Evolutionary conservation across 2,797 vertebrate species (phyloP), one percentile per base, ranked within the genome.

Genomic region (Malacoctenus gilli): DNA sequence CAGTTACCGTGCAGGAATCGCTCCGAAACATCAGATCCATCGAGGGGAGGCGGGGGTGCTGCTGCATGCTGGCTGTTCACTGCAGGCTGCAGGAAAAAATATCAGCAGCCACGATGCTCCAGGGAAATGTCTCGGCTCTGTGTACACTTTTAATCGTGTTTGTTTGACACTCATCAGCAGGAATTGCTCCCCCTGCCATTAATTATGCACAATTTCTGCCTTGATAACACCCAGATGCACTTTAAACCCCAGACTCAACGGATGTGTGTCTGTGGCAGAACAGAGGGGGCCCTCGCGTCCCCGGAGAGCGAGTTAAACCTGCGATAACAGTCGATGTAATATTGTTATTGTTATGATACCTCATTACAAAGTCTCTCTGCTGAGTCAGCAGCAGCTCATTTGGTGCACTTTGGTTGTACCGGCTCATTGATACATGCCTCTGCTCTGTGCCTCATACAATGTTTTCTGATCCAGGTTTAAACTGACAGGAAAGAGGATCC

Each of bases 341-440:
- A 55, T 74, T 39, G 37, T 86, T 76, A 72, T 59, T 68, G 16
- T 71, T 73, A 52, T 68, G 71, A 46, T 51, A 42, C 57, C 73
- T 67, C 69, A 82, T 84, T 77, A 60, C n/a, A n/a, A 57, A 49
- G 57, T 43, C 54, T 76, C 53, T 2, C 18, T 58, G 79, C 80
- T 79, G 80, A 77, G 43, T 78, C 68, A 42, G 74, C 67, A 75
- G 57, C 38, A 55, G 43, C 40, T 79, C 18, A 22, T 32, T 53
- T 41, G 46, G 36, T 61, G 42, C 39, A 52, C 18, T 43, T n/a
- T 15, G 38, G 50, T 25, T 40, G 39, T 44, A 63, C 48, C 54
- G n/a, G n/a, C n/a, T n/a, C n/a, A n/a, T n/a, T n/a, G n/a, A n/a
- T n/a, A n/a, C n/a, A n/a, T n/a, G n/a, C n/a, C n/a, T n/a, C n/a